A percentile compares a stretch with the other conserved stretches of the same genome.
Conservation (phyloP, 2,113 vertebrate genomes). For the Rhineura floridana region DNA sequence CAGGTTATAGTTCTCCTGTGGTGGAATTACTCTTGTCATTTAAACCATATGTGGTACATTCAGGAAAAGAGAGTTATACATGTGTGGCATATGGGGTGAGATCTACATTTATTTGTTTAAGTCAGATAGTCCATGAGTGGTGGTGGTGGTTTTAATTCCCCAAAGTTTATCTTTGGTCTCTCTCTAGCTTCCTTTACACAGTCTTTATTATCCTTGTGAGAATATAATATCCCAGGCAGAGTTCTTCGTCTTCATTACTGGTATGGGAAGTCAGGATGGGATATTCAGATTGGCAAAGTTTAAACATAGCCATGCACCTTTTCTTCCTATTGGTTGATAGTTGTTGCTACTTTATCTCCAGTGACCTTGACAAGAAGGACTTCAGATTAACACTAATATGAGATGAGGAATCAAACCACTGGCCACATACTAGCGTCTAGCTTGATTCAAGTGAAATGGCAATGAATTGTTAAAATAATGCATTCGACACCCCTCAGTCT, state of each 20-base stretch:
- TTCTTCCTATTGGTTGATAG: neutral
- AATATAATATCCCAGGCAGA: slow-evolving; percentile 33
- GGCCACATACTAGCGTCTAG: neutral
- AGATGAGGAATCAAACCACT: neutral
- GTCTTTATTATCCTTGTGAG: slow-evolving; percentile 11
- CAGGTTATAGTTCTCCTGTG: neutral
- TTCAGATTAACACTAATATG: neutral
- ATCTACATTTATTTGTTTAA: slow-evolving; percentile 1
- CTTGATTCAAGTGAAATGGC: neutral
- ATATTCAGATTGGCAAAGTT: neutral
- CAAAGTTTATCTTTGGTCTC: slow-evolving; percentile 11
- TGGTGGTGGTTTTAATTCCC: neutral
- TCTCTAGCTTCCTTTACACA: neutral
- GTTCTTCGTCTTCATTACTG: neutral
- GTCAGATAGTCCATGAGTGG: neutral
- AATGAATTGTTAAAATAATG: neutral
- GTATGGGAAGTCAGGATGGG: neutral
- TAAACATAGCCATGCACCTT: neutral
- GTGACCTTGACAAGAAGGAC: neutral
- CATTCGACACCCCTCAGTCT: neutral
- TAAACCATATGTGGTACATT: neutral
- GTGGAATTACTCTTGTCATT: neutral
- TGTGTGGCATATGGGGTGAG: neutral
- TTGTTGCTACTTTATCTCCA: neutral
- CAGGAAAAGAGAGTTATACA: slow-evolving; percentile 13